Conservation (phyloP, 2,888 invertebrate genomes). For the Calephelis perditalis region DNA sequence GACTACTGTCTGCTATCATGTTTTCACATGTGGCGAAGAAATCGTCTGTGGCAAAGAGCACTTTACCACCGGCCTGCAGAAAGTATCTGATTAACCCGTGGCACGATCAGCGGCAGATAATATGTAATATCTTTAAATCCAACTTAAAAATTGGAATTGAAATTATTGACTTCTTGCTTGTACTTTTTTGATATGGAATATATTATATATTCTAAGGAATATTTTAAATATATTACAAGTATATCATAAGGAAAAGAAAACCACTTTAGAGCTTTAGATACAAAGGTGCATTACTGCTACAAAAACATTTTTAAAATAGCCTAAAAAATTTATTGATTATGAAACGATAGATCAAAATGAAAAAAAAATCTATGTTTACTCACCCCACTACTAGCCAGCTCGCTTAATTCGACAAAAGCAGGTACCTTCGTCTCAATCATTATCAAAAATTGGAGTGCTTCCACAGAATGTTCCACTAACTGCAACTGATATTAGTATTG, state of each 20-base stretch:
- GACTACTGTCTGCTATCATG: constrained; percentile 72
- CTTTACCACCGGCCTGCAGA: constrained; percentile 74
- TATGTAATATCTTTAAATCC: too few relatives aligned
- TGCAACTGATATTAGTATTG: background rate
- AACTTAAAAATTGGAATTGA: too few relatives aligned
- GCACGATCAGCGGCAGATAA: too few relatives aligned
- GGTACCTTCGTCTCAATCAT: constrained; percentile 53
- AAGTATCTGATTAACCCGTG: background rate
- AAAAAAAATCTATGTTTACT: constrained; percentile 34
- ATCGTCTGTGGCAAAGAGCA: constrained; percentile 80
- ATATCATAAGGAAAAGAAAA: too few relatives aligned
- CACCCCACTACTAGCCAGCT: constrained; percentile 61
- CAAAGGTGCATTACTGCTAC: too few relatives aligned
- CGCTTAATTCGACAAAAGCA: constrained; percentile 65
- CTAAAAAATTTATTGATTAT: too few relatives aligned
- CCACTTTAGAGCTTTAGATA: too few relatives aligned
- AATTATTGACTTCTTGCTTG: too few relatives aligned
- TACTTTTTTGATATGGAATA: too few relatives aligned
- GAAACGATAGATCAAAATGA: background rate
- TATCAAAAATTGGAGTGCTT: background rate
- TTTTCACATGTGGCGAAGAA: constrained; percentile 81
- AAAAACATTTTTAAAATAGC: too few relatives aligned
- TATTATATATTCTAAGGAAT: too few relatives aligned
- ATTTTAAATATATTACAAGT: too few relatives aligned
- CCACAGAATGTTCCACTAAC: background rate